Percentiles rank a stretch among this genome's conserved stretches.
These are phyloP conservation scores for Aplocera efformata DNA, from an alignment of 2,888 invertebrate species.

Conservation along the genomic window DNA sequence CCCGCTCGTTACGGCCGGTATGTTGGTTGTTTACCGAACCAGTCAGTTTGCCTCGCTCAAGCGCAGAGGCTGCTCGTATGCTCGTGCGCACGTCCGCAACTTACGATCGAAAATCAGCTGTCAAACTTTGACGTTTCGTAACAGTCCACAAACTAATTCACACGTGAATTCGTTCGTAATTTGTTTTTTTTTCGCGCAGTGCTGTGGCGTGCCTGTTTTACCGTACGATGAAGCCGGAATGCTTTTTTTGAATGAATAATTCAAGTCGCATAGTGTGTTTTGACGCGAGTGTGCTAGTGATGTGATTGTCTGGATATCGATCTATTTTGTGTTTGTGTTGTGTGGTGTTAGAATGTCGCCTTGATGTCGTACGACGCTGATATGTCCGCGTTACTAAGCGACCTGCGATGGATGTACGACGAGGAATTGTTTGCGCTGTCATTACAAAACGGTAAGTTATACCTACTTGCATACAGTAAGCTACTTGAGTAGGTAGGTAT, in stretches of 20 bases:
- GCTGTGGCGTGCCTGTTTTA: slow-evolving; percentile 33
- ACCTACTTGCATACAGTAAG: slow-evolving; percentile 60
- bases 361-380: slow-evolving; percentile 72
- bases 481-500: slow-evolving; percentile 11
- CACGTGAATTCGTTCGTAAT: slow-evolving; percentile 19
- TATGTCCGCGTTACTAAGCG: slow-evolving; percentile 74
- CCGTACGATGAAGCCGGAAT: slow-evolving; percentile 36
- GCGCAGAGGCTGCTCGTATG: slow-evolving; percentile 54
- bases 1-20: slow-evolving; percentile 44
- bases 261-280: slow-evolving; percentile 32
- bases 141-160: slow-evolving; percentile 38
- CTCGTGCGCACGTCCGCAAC: slow-evolving; percentile 49
- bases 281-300: slow-evolving; percentile 57
- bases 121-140: slow-evolving; percentile 66
- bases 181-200: slow-evolving; percentile 26
- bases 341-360: slow-evolving; percentile 64
- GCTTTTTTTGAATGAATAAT: slow-evolving; percentile 49
- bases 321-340: slow-evolving; percentile 42
- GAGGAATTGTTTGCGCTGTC: slow-evolving; percentile 74
- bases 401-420: slow-evolving; percentile 74
- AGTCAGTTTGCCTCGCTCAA: slow-evolving; percentile 59
- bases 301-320: slow-evolving; percentile 51
- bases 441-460: slow-evolving; percentile 72
- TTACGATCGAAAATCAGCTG: slow-evolving; percentile 64
- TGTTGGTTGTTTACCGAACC: too few relatives aligned